Evolutionary conservation across 2,888 invertebrate genomes (phyloP), one percentile per base, ranked within the genome.

Genomic region (Tachina fera): DNA sequence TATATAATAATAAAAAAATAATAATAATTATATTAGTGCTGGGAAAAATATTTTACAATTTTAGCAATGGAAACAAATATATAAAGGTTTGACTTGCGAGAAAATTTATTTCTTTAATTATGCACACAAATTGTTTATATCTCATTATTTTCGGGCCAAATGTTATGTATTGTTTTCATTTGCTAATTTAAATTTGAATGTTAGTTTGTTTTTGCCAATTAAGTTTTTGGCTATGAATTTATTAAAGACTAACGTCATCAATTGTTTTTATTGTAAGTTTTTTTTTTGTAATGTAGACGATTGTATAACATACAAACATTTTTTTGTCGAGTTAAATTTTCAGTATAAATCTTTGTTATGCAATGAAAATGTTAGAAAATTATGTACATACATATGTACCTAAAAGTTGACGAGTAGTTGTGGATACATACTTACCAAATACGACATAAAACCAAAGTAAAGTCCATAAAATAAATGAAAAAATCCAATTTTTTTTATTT

Each of bases 241-340:
- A 9, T 16, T 19, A 41, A 19, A 14, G 9, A 39, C 31, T 39
- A 3, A 56, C 47, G 60, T 61, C 72, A 47, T 61, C 72, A 31
- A 11, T 31, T 14, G 10, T 19, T 49, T 22, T 63, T 3, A 45
- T 1, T 49, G 11, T 31, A 22, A 3, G 13, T 47, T 22, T 14
- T 47, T 47, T 31, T 13, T 45, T 22, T 19, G 16, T 1, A 16
- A 10, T n/a, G 22, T 47, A 51, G 13, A 43, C 19, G 19, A 58
- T 79, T 84, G 78, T 79, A 65, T 79, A 79, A 84, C 43, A 41
- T 43, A 43, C 31, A 31, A 31, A 31, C 31, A 31, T 22, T 11
- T 2, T 16, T 22, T 43, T 70, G 6, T 43, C 8, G 10, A 13
- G 45, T 11, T 31, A 6, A 31, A 31, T 31, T 5, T 31, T 31